Evolutionary conservation across 2,113 vertebrate species (phyloP), one percentile per base, ranked within the genome.

Genomic region (Mesoclemmys tuberculata): DNA sequence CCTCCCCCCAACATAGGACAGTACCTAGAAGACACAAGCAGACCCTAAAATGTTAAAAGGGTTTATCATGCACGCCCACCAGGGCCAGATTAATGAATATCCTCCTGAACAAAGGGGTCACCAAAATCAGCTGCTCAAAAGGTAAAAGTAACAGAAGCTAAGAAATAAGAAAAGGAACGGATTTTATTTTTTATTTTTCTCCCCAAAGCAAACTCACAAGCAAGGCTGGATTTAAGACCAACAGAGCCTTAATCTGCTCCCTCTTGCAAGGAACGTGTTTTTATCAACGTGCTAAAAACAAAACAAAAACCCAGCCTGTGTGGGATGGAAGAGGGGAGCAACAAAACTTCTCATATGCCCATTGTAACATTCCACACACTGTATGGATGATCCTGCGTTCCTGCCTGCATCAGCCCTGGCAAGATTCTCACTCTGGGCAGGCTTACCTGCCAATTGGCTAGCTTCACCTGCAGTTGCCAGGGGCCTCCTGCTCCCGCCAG

Each of bases 131-230:
- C 8, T 54, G 90, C 46, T 74, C 80, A 49, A 6, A 88, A 88
- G 80, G 71, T 56, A 92, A 97, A 94, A 85, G 27, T 83, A 84
- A 38, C 80, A 86, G 80, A 93, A 93, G 52, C 71, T 85, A 94
- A 91, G 58, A 92, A 83, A 85, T 38, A 51, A 14, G 55, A 74
- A 82, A 29, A n/a, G 80, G 55, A 93, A 89, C 24, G 84, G 78
- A 86, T 85, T 85, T 87, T 38, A 94, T 85, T 92, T 88, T 51
- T 75, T 75, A 46, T 44, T 75, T 44, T 41, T 44, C 41, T 68
- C 31, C 41, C 11, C 12, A 41, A 75, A 75, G 71, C 13, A 82
- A 44, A 52, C 89, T 94, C 64, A 87, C 16, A 93, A 79, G 41
- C 79, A 87, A 83, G 55, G 82, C 82, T 6, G 85, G 22, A 41